Percentiles rank a stretch among this genome's conserved stretches.
Evolutionary conservation across 2,797 vertebrate species (phyloP).

Genomic region (Phalloptychus januarius): DNA sequence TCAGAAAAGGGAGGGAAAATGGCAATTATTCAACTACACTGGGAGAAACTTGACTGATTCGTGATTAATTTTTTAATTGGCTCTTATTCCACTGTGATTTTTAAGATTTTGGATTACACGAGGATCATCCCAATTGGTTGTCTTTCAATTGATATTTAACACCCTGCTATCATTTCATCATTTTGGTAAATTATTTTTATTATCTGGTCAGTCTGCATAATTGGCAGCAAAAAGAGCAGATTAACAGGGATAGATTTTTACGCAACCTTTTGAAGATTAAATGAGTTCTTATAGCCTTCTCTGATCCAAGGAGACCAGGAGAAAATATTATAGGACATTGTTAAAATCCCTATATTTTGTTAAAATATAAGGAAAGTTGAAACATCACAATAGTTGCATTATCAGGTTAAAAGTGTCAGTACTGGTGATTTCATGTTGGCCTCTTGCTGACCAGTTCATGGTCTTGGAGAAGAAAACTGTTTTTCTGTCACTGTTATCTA

Average conservation of each 20-base stretch:
- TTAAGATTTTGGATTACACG: background rate
- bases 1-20: slow-evolving; percentile 39
- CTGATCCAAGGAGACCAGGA: background rate
- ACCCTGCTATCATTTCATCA: slow-evolving; percentile 2
- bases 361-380: background rate
- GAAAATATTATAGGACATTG: background rate
- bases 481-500: background rate
- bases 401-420: background rate
- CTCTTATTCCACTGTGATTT: slow-evolving; percentile 16
- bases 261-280: background rate
- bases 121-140: slow-evolving; percentile 16
- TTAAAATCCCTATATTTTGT: background rate
- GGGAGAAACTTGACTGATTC: slow-evolving; percentile 18
- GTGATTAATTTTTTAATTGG: slow-evolving; percentile 47
- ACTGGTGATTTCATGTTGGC: background rate
- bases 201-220: background rate
- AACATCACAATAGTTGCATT: background rate
- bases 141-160: slow-evolving; percentile 15
- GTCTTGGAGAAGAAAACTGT: background rate
- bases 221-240: background rate
- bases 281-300: background rate
- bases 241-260: background rate
- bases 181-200: slow-evolving; percentile 2
- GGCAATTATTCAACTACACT: slow-evolving; percentile 56
- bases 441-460: background rate